Base-by-base conservation (phyloP, 2,888 invertebrate genomes). In the Cynaeus angustus region DNA sequence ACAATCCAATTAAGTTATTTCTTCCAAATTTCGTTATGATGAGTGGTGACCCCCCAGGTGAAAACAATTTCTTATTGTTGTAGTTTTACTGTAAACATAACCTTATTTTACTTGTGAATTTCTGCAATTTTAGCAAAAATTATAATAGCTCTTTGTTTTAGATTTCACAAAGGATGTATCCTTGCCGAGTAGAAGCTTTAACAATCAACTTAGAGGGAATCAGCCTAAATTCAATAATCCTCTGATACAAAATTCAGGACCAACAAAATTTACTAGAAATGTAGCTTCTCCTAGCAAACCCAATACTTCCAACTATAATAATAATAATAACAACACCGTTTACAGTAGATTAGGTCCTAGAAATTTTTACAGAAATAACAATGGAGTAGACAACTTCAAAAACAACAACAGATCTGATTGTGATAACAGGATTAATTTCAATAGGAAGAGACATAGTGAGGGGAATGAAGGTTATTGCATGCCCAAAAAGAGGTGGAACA, bases 391-490 rank as follows among this genome's bases (percentile, higher is more conserved):
- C 6, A 6, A 7, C 7, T 33, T 33, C 33, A 33, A 12, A n/a
- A n/a, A n/a, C n/a, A n/a, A n/a, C n/a, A n/a, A n/a, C n/a, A n/a
- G n/a, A n/a, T n/a, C n/a, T n/a, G n/a, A n/a, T n/a, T n/a, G n/a
- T n/a, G n/a, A n/a, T n/a, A n/a, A n/a, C n/a, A n/a, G n/a, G n/a
- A n/a, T n/a, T 10, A 61, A 48, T n/a, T 59, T 46, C 46, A 48
- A 21, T 9, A 59, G 45, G 16, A 61, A 61, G 26, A 48, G 61
- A n/a, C 12, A 8, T 8, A 59, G 43, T 26, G 56, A 56, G 1
- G 38, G 38, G 2, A 16, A 10, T 38, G 8, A 5, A 10, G 45
- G 59, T 43, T 14, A 45, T 26, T 14, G 5, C 6, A 5, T 30
- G n/a, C 45, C 10, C 13, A 41, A 56, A 12, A 13, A 45, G 6